A percentile compares a stretch with the other conserved stretches of the same genome.
phyloP scores from a whole-genome alignment of 2,888 invertebrate genomes.

The Drosophila rubida region DNA sequence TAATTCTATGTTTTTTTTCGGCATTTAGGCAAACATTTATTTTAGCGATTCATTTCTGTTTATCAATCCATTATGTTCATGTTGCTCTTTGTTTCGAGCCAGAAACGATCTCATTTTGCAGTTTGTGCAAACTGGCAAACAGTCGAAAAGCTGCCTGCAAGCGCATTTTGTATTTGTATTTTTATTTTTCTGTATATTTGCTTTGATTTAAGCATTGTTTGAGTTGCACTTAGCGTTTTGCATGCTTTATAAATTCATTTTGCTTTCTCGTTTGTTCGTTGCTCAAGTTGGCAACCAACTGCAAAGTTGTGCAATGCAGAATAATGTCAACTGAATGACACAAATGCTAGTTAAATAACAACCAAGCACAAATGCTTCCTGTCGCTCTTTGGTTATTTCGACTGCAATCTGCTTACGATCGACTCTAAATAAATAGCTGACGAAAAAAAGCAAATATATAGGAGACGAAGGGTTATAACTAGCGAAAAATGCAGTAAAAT shows the following conservation, averaged over 20 bases:
- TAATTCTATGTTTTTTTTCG: neutral
- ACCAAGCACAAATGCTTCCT: constrained; percentile 47
- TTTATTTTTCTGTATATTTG: constrained; percentile 17
- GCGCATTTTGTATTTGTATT: constrained; percentile 16
- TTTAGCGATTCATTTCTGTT: neutral
- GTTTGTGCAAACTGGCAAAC: constrained; percentile 15
- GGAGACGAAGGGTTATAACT: constrained; percentile 37
- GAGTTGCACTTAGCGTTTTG: constrained; percentile 14
- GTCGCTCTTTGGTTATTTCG: constrained; percentile 34
- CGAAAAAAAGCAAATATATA: constrained; percentile 6
- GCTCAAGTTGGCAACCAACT: neutral
- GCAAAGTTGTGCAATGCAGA: constrained; percentile 46
- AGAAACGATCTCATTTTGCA: constrained; percentile 2
- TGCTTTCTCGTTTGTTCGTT: neutral
- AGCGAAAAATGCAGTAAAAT: constrained; percentile 59
- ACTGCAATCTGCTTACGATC: constrained; percentile 61
- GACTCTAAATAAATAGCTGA: constrained; percentile 49
- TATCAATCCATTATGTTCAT: constrained; percentile 3
- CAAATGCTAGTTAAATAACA: constrained; percentile 49
- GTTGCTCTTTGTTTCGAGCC: neutral
- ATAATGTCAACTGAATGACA: constrained; percentile 32
- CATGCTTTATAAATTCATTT: constrained; percentile 28
- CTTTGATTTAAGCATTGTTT: constrained; percentile 29
- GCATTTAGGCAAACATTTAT: constrained; percentile 19
- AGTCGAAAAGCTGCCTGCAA: constrained; percentile 1